Conservation (phyloP, 1,140 invertebrate species). For the Neodiprion fabricii region DNA sequence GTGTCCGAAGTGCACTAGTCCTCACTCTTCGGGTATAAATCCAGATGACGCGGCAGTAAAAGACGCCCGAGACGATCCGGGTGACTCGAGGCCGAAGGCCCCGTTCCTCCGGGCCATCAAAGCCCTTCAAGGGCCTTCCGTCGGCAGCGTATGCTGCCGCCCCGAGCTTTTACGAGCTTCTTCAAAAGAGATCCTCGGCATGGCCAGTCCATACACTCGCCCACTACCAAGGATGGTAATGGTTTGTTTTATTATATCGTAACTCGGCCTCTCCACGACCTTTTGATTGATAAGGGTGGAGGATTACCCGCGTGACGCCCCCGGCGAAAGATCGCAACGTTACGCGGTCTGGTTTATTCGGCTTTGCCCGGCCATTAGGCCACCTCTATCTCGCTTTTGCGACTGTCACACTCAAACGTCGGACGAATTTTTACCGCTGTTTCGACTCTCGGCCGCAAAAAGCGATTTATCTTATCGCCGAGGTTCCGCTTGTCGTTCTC, state of each 20-base stretch:
- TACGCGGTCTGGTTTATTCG: not conserved
- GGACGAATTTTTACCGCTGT: not conserved
- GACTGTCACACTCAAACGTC: not conserved
- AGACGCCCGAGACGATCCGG: not conserved
- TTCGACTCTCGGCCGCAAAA: not conserved
- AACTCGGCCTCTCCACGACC: constrained; percentile 1
- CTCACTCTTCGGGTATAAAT: not conserved
- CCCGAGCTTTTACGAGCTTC: not conserved
- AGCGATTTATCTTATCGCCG: not conserved
- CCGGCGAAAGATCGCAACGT: not conserved
- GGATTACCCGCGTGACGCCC: not conserved
- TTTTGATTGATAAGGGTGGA: constrained; percentile 5
- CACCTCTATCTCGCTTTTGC: not conserved
- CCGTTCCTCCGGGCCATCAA: not conserved
- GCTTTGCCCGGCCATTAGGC: not conserved
- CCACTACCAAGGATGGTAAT: not conserved
- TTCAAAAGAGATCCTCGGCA: not conserved
- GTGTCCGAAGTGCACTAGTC: not conserved
- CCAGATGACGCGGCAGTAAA: not conserved
- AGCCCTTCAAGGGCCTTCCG: not conserved
- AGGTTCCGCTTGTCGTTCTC: no score
- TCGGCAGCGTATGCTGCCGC: not conserved
- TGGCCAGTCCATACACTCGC: not conserved
- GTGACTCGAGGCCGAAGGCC: not conserved
- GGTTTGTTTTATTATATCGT: constrained; percentile 7